Conservation (phyloP, 2,888 invertebrate genomes). For the Cylloceria caligata region DNA sequence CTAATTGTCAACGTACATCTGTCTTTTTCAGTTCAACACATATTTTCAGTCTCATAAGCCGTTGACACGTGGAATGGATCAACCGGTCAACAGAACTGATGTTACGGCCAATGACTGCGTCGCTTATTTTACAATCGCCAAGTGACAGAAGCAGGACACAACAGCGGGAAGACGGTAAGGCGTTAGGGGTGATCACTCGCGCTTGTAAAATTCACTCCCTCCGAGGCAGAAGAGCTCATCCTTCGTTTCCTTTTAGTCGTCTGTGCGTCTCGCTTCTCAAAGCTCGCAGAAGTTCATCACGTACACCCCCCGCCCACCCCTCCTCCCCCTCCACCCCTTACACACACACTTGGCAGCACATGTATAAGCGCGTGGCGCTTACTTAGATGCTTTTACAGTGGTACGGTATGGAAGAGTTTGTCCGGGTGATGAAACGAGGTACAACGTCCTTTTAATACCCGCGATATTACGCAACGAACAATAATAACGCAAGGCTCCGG, state of each 20-base stretch:
- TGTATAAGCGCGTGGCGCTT: neutral
- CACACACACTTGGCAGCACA: neutral
- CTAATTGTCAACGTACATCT: no score
- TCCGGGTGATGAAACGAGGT: slow-evolving; percentile 39
- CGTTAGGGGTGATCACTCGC: slow-evolving; percentile 34
- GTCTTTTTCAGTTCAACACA: no score
- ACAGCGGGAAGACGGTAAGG: slow-evolving; percentile 11
- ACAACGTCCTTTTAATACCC: slow-evolving; percentile 44
- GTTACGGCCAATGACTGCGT: slow-evolving; percentile 12
- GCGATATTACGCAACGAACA: slow-evolving; percentile 50
- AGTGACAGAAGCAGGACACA: neutral
- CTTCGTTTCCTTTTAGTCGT: slow-evolving; percentile 42
- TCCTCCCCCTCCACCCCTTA: neutral
- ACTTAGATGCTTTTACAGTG: slow-evolving; percentile 19
- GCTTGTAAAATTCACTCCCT: slow-evolving; percentile 40
- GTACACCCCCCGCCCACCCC: neutral
- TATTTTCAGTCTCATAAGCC: no score
- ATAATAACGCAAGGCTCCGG: slow-evolving; percentile 20
- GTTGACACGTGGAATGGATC: no score
- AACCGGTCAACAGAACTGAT: neutral
- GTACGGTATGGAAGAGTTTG: slow-evolving; percentile 21
- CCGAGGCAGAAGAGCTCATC: slow-evolving; percentile 28
- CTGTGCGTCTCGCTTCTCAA: slow-evolving; percentile 35
- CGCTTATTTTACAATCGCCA: neutral
- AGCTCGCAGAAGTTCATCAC: slow-evolving; percentile 37